phyloP scores from a whole-genome alignment of 2,113 vertebrate species.

The Phocoena phocoena region DNA sequence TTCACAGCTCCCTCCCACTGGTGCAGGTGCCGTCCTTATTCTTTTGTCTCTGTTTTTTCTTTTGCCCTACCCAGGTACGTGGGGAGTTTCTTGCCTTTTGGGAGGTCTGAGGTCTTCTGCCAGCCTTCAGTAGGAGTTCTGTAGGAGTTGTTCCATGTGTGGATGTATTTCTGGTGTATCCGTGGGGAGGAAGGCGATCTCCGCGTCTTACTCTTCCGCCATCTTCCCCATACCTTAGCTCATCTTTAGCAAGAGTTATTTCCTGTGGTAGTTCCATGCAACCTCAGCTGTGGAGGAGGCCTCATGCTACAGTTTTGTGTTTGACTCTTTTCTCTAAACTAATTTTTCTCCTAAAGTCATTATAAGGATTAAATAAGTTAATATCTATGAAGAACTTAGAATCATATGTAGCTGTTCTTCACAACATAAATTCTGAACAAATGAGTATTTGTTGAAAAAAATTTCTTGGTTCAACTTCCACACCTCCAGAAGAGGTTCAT shows the following conservation, averaged over 20 bases:
- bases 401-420: not conserved
- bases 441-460: not conserved
- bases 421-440: not conserved
- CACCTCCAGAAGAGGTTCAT: not conserved
- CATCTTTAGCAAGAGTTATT: not conserved
- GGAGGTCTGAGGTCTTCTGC: too few species aligned
- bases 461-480: not conserved
- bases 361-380: not conserved
- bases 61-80: too few species aligned
- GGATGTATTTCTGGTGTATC: too few species aligned
- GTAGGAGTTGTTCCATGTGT: too few species aligned
- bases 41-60: too few species aligned
- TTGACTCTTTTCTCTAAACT: not conserved
- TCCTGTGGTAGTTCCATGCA: not conserved
- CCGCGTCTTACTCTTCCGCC: too few species aligned
- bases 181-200: too few species aligned
- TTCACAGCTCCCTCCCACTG: too few species aligned
- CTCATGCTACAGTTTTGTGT: not conserved
- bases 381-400: not conserved
- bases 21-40: too few species aligned
- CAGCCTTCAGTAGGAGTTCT: too few species aligned
- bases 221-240: not conserved
- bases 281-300: not conserved
- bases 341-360: conserved; percentile 19
- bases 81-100: too few species aligned